Evolutionary conservation across 2,888 invertebrate species (phyloP), one percentile per base, ranked within the genome.

Genomic region (Tanytarsus gracilentus): DNA sequence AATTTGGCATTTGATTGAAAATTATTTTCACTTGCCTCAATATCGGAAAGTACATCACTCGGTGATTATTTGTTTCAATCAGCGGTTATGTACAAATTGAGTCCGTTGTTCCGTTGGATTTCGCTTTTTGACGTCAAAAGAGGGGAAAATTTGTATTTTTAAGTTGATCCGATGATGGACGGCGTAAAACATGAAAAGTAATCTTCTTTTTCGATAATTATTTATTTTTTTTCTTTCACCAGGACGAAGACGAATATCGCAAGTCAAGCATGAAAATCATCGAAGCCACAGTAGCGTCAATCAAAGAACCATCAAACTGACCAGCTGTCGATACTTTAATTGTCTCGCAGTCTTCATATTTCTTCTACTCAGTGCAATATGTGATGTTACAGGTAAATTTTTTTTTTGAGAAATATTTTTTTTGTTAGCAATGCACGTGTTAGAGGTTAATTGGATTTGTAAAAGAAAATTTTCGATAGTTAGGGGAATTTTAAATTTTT

Each of bases 191-290:
- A 16, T 16, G 18, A 16, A 8, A 39, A 39, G 3, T 39, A n/a
- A 39, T 27, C 39, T 8, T n/a, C 16, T 25, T 26, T 29, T 3
- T 11, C 2, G 4, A 14, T 23, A 9, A 23, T 27, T 51, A n/a
- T 5, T 36, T 23, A 11, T 30, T 52, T 26, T 40, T 16, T 26
- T 26, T 55, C 16, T 16, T 23, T 33, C 40, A 27, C 8, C 40
- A 55, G 55, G 55, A 39, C 55, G 55, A 55, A 39, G 55, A 55
- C 55, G 55, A 55, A 40, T 55, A 39, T n/a, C n/a, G n/a, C 25
- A 53, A 53, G 36, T 53, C 16, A 33, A 55, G 25, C 40, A 27
- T 40, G 27, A 55, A 55, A 40, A 16, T 21, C 39, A 39, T 16
- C 55, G 40, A 27, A 26, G 55, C 39, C 16, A 16, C 27, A 55